Evolutionary conservation across 2,797 vertebrate genomes (phyloP), one percentile per base, ranked within the genome.

Genomic region (Schizopygopsis pylzovi): DNA sequence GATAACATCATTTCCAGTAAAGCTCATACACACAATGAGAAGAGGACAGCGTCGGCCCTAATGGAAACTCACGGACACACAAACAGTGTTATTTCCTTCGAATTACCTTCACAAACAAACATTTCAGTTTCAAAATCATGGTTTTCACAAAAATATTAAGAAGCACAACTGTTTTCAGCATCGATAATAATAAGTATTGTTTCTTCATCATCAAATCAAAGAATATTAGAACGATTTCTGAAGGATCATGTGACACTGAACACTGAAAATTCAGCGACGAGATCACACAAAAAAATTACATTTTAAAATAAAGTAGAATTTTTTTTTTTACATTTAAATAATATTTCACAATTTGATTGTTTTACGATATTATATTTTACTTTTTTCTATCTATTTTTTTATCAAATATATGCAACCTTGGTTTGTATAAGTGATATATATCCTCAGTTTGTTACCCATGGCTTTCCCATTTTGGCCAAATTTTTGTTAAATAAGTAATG

Each of bases 1-100:
- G 67, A 59, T 59, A 82, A 28, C 13, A 37, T 83, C 18, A 56
- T 47, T 83, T 83, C 56, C 80, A 73, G 56, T 79, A 83, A 85
- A 28, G 65, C 33, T 28, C 28, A 45, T 56, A 61, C 56, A 37
- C 81, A 67, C 76, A 56, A 28, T 75, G 56, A 61, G 47, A 45
- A 33, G 16, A n/a, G 75, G 28, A 39, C 73, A 65, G 70, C 16
- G 11, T 67, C 47, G 6, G 18, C 47, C 4, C 2, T n/a, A 22
- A 33, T 71, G 45, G 4, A 68, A 43, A 81, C n/a, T 75, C 47
- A 75, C 68, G 25, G 45, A 52, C 54, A 73, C 70, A 49, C 33
- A 70, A 22, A 37, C 16, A 18, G 12, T 28, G 59, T 63, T 63
- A 13, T 63, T 63, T 63, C n/a, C 59, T 28, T 63, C 18, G 6